Evolutionary conservation across 2,888 invertebrate species (phyloP).

Genomic region (Himalopsyche tibetana): DNA sequence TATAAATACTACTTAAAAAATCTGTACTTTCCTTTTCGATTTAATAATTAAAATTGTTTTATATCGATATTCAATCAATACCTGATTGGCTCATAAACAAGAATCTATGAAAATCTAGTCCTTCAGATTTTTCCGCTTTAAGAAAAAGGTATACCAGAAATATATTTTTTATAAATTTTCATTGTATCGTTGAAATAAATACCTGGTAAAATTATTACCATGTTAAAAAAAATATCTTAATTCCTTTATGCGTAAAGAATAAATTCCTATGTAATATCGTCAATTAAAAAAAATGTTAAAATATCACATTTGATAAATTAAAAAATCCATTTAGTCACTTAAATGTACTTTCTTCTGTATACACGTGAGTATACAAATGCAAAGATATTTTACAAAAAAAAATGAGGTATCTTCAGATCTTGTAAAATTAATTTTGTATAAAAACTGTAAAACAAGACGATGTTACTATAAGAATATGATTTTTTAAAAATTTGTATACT

Average conservation of each 20-base stretch:
- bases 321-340: background rate
- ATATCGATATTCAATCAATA: background rate
- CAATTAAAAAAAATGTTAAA: too few relatives aligned
- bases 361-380: slow-evolving; percentile 62
- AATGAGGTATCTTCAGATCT: background rate
- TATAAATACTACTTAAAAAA: too few relatives aligned
- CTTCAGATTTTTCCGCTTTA: slow-evolving; percentile 15
- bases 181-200: too few relatives aligned
- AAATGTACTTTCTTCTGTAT: slow-evolving; percentile 64
- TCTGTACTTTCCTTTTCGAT: too few relatives aligned
- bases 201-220: too few relatives aligned
- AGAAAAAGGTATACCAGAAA: background rate
- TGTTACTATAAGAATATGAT: slow-evolving; percentile 47
- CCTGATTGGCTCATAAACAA: background rate
- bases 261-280: background rate
- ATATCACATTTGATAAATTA: background rate
- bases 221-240: too few relatives aligned
- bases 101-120: slow-evolving; percentile 30
- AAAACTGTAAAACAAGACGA: slow-evolving; percentile 36
- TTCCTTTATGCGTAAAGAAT: background rate
- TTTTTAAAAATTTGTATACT: slow-evolving; percentile 27
- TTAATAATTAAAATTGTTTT: too few relatives aligned
- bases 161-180: background rate
- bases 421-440: slow-evolving; percentile 6
- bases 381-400: slow-evolving; percentile 56